Conservation (phyloP, 35 echinoderm and acorn worm species). For the Heliocidaris erythrogramma region DNA sequence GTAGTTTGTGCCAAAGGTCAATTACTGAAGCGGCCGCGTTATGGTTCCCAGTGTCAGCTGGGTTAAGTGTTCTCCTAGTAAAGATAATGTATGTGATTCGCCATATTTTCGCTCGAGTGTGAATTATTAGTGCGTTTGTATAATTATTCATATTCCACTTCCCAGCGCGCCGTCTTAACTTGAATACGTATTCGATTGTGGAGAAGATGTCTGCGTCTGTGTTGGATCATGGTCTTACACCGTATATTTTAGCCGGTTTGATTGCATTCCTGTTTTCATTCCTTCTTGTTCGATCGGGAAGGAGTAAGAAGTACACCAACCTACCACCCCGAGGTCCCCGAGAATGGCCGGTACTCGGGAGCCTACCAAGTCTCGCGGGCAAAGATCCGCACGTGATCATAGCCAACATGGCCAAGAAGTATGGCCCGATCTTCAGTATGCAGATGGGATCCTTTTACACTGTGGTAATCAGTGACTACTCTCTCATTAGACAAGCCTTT, state of each 20-base stretch:
- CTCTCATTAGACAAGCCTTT: constrained; percentile 35
- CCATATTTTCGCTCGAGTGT: too few species aligned
- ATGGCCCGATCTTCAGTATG: constrained; percentile 54
- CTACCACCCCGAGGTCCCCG: constrained; percentile 51
- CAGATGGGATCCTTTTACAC: constrained; percentile 38
- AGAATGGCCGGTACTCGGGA: constrained; percentile 48
- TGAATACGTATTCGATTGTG: neutral
- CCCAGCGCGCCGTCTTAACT: too few species aligned
- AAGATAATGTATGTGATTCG: too few species aligned
- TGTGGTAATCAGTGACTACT: constrained; percentile 38
- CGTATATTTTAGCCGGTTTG: neutral
- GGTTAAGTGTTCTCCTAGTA: too few species aligned
- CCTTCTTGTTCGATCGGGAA: neutral
- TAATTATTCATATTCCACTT: too few species aligned
- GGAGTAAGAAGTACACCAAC: constrained; percentile 17
- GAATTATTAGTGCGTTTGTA: too few species aligned
- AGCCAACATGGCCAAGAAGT: constrained; percentile 37
- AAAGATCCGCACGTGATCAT: constrained; percentile 51
- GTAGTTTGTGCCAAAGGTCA: too few species aligned
- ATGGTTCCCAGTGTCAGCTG: too few species aligned
- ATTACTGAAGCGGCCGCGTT: too few species aligned
- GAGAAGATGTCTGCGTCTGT: neutral
- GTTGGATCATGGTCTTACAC: neutral
- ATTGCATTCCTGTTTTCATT: neutral
- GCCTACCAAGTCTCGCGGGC: constrained; percentile 51